These are phyloP conservation scores for Pheosia tremula DNA, from an alignment of 2,888 invertebrate species.

Conservation along the genomic window DNA sequence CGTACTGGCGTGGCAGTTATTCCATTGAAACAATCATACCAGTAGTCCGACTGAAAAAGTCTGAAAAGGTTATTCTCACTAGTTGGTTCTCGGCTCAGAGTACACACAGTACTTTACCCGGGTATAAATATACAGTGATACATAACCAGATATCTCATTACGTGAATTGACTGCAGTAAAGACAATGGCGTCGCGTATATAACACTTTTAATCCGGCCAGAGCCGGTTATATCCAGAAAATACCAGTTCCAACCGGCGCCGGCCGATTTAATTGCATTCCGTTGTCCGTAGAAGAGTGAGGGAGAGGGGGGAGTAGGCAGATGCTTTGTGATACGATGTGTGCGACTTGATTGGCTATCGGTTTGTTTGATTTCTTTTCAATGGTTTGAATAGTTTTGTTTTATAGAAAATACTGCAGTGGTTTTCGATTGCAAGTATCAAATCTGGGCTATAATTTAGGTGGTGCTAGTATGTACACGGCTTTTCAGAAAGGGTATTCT, in stretches of 20 bases:
- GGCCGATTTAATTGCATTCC: constrained; percentile 40
- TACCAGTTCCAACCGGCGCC: constrained; percentile 24
- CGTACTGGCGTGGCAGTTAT: too few relatives aligned
- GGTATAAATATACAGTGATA: neutral
- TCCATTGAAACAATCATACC: too few relatives aligned
- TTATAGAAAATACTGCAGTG: neutral
- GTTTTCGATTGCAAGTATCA: too few relatives aligned
- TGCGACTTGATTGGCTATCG: constrained; percentile 4
- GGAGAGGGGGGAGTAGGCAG: neutral
- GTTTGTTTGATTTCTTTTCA: neutral
- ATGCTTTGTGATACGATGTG: neutral
- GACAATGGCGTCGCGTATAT: constrained; percentile 29
- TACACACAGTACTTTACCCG: too few relatives aligned
- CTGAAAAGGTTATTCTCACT: too few relatives aligned
- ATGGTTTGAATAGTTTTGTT: neutral
- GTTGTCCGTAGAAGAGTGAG: constrained; percentile 23
- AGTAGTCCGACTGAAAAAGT: too few relatives aligned
- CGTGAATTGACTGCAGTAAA: constrained; percentile 3
- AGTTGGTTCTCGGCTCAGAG: too few relatives aligned
- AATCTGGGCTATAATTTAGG: too few relatives aligned
- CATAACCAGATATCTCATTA: neutral
- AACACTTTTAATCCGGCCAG: constrained; percentile 36
- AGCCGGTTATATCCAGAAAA: constrained; percentile 24
- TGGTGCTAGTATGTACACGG: too few relatives aligned
- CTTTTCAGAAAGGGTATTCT: too few relatives aligned